Evolutionary conservation across 2,113 vertebrate species (phyloP), one percentile per base, ranked within the genome.

Genomic region (Numida meleagris): DNA sequence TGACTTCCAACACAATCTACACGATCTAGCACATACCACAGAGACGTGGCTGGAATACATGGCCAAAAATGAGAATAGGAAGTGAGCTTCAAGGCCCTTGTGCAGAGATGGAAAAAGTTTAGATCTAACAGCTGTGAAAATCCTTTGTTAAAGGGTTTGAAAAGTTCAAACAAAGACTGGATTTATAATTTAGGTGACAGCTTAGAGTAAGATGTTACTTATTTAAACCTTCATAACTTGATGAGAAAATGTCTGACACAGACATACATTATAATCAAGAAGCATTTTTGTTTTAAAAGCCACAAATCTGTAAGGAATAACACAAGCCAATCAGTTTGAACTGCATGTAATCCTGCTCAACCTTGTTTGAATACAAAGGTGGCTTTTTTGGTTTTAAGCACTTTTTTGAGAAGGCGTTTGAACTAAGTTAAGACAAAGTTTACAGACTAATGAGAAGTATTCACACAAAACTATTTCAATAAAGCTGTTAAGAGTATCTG

Each of bases 401-500:
- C 12, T 33, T 90, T 62, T 18, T 15, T 2, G 1, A 27, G 29
- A 57, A 82, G 23, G 11, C 4, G 0, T 40, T 78, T 86, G 42
- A 94, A 18, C 10, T 40, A 79, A 57, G 88, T 76, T 59, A 70
- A 85, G 45, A 71, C 80, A 88, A 77, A 66, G 14, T 15, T 86
- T 81, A 53, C 31, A 36, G 21, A 36, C n/a, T 6, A 68, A 51
- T 31, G 10, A 76, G 46, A 85, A 65, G 23, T 12, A 70, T 88
- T 70, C 58, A 82, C 17, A 72, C 46, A 79, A 81, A 86, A 42
- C 21, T 73, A 85, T 86, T 88, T 62, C 61, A 91, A 85, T 45
- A 78, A 78, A 89, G 66, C 77, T 92, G n/a, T 59, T 65, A 63
- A 88, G 27, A 89, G 73, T 19, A 82, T 50, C n/a, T 76, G 7